Evolutionary conservation across 2,797 vertebrate species (phyloP).

Genomic region (Cygnus olor): DNA sequence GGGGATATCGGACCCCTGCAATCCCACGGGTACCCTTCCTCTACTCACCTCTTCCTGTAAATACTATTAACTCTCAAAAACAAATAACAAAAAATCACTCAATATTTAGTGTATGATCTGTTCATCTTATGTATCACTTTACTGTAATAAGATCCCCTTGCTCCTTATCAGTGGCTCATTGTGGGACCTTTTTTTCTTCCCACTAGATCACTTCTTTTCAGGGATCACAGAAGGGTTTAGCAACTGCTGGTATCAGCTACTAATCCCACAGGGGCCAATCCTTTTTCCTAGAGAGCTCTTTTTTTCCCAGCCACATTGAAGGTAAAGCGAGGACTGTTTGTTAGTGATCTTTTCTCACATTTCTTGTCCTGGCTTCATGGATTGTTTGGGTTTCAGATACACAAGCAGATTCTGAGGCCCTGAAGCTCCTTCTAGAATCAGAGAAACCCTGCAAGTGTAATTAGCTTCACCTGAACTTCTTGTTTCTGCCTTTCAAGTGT

Average conservation of each 20-base stretch:
- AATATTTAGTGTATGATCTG: not conserved
- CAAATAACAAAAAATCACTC: not conserved
- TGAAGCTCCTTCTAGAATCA: not conserved
- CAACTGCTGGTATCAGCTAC: not conserved
- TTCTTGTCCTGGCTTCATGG: not conserved
- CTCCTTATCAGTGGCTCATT: not conserved
- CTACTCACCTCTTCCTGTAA: not conserved
- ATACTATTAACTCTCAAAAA: not conserved
- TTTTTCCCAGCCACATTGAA: not conserved
- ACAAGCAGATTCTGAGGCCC: not conserved
- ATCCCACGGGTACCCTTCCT: not conserved
- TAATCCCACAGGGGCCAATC: not conserved
- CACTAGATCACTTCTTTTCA: not conserved
- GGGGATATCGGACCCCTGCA: not conserved
- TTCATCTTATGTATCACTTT: not conserved
- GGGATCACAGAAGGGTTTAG: not conserved
- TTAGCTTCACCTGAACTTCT: not conserved
- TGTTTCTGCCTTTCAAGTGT: not conserved
- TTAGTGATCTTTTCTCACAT: not conserved
- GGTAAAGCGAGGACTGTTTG: rapidly evolving
- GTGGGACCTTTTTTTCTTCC: not conserved
- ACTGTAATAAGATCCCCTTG: not conserved
- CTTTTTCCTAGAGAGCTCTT: not conserved
- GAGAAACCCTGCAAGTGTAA: not conserved
- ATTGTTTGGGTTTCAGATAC: not conserved